phyloP scores from a whole-genome alignment of 2,888 invertebrate species.

The Holacanthella duospinosa region DNA sequence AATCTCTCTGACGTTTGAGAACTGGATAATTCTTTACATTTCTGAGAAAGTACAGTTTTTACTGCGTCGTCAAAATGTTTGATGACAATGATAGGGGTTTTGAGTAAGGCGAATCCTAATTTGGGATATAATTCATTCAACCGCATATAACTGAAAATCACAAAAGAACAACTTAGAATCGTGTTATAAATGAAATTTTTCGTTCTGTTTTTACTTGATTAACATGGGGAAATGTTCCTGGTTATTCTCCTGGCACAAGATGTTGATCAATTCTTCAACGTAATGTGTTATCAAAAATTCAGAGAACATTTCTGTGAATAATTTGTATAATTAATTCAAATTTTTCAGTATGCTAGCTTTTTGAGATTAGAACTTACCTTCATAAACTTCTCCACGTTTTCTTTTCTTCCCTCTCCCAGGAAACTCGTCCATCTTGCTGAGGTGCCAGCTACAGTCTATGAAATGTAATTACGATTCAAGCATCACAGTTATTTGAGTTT shows the following conservation, averaged over 20 bases:
- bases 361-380: slow-evolving; percentile 17
- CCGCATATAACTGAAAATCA: slow-evolving; percentile 54
- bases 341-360: no score
- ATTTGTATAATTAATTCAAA: slow-evolving; percentile 2
- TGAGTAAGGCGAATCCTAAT: slow-evolving; percentile 56
- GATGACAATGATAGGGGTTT: slow-evolving; percentile 53
- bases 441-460: no score
- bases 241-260: slow-evolving; percentile 52
- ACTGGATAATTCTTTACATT: slow-evolving; percentile 45
- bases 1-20: slow-evolving; percentile 40
- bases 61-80: slow-evolving; percentile 54
- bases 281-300: slow-evolving; percentile 55
- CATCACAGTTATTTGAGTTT: background rate
- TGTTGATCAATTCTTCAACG: slow-evolving; percentile 50
- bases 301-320: slow-evolving; percentile 37
- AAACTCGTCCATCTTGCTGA: no score
- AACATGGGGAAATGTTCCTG: slow-evolving; percentile 55
- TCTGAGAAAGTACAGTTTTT: slow-evolving; percentile 50
- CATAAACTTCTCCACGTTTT: slow-evolving; percentile 7
- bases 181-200: background rate
- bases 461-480: background rate
- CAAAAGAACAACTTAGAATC: slow-evolving; percentile 22
- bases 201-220: slow-evolving; percentile 51
- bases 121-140: slow-evolving; percentile 58
- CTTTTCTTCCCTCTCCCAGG: background rate